A percentile compares a stretch with the other conserved stretches of the same genome.
Conservation (phyloP, 2,113 vertebrate species). For the Nesoenas mayeri region DNA sequence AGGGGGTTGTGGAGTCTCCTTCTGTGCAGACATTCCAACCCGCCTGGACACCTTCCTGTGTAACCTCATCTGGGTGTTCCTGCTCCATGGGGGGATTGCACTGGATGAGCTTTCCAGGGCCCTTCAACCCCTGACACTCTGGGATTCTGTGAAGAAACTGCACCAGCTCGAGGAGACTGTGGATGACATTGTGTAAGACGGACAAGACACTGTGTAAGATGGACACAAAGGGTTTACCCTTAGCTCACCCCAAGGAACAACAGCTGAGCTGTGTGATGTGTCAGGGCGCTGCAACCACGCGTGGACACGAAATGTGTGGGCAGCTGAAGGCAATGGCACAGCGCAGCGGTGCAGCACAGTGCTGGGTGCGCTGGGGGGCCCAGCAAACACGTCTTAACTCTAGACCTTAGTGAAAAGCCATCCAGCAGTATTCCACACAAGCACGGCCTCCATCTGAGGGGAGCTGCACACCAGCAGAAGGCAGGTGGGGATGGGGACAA, state of each 20-base stretch:
- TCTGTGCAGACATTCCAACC: too few relatives aligned
- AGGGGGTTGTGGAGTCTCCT: too few relatives aligned
- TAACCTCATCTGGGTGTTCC: too few relatives aligned
- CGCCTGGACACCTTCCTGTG: too few relatives aligned
- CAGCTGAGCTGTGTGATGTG: background rate
- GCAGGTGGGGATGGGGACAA: background rate
- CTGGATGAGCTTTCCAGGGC: too few relatives aligned
- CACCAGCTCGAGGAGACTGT: background rate
- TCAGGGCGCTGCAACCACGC: background rate
- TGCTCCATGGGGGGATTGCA: too few relatives aligned
- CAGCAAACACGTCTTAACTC: background rate
- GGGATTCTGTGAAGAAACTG: background rate
- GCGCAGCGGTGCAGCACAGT: background rate
- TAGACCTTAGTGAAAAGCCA: background rate
- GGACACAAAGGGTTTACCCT: background rate
- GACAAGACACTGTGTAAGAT: too few relatives aligned
- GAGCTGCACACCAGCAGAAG: background rate
- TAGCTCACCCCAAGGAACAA: background rate
- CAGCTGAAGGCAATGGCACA: background rate
- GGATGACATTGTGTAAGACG: background rate
- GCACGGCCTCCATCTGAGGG: background rate
- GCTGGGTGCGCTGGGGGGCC: background rate
- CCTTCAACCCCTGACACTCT: too few relatives aligned
- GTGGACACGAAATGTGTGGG: rapidly evolving
- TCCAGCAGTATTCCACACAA: background rate